phyloP scores from a whole-genome alignment of 2,797 vertebrate genomes.

The Coranthus polyacanthus region DNA sequence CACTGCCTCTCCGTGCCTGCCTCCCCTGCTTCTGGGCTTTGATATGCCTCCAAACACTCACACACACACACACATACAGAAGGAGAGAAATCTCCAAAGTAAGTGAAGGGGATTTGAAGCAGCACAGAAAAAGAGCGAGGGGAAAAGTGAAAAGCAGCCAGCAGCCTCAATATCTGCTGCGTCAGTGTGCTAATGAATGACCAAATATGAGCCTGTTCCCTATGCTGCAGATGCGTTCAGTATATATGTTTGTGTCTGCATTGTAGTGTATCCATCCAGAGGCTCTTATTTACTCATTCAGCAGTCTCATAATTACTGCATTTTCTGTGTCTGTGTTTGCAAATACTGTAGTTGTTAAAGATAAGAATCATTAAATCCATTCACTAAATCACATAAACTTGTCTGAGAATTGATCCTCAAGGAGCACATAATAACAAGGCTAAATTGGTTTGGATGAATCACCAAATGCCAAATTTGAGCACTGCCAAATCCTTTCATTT shows the following conservation, averaged over 20 bases:
- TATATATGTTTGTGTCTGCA: constrained; percentile 28
- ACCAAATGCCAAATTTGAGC: constrained; percentile 22
- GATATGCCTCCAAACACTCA: constrained; percentile 72
- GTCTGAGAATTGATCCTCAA: constrained; percentile 12
- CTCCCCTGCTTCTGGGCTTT: constrained; percentile 77
- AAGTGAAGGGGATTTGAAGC: constrained; percentile 70
- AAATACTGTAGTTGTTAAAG: constrained; percentile 5
- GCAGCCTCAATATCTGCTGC: constrained; percentile 67
- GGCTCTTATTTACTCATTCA: constrained; percentile 20
- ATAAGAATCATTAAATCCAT: constrained; percentile 15
- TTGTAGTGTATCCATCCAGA: constrained; percentile 11
- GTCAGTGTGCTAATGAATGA: constrained; percentile 72
- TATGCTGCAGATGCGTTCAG: constrained; percentile 38
- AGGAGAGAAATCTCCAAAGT: constrained; percentile 64
- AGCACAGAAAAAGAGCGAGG: constrained; percentile 47
- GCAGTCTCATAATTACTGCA: constrained; percentile 1
- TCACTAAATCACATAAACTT: constrained; percentile 13
- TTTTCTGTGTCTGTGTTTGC: neutral
- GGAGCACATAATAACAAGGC: constrained; percentile 15
- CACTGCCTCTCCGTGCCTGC: constrained; percentile 69
- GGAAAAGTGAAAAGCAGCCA: constrained; percentile 61
- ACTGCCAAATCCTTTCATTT: constrained; percentile 19
- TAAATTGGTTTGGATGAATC: constrained; percentile 10
- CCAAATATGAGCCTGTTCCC: constrained; percentile 52
- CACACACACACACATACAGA: constrained; percentile 36